phyloP scores from a whole-genome alignment of 2,113 vertebrate genomes.

The Cyanocitta stelleri region DNA sequence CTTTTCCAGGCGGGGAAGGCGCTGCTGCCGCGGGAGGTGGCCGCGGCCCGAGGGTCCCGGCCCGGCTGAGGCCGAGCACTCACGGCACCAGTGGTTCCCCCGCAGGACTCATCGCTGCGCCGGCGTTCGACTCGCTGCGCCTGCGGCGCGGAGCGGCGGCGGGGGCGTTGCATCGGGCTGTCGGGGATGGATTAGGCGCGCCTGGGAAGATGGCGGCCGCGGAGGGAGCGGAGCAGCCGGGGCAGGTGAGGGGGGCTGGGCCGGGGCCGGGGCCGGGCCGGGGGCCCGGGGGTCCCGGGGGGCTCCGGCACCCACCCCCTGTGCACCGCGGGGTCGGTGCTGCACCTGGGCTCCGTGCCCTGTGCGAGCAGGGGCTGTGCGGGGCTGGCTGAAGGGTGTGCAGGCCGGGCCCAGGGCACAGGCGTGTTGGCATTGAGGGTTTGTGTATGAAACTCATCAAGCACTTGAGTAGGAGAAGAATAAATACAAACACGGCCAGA shows the following conservation, averaged over 20 bases:
- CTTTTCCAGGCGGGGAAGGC: not conserved
- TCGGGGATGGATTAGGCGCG: conserved; percentile 59
- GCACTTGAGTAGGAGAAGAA: not conserved
- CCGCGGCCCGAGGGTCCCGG: not conserved
- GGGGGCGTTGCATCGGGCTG: not conserved
- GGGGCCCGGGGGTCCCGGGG: not conserved
- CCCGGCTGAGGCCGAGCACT: not conserved
- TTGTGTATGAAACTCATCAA: not conserved
- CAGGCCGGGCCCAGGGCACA: not conserved
- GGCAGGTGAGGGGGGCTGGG: conserved; percentile 62
- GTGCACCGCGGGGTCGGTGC: not conserved
- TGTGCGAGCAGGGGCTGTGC: not conserved
- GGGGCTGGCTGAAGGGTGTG: not conserved
- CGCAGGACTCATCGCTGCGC: not conserved
- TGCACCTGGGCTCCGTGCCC: not conserved
- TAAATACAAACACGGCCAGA: not conserved
- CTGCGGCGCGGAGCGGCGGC: not conserved
- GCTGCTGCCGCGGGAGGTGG: not conserved
- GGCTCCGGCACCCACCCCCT: rapidly evolving
- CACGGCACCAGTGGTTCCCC: rapidly evolving
- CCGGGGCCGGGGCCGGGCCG: not conserved
- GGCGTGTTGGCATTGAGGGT: not conserved
- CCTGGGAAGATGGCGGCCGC: conserved; percentile 78
- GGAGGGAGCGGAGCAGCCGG: conserved; percentile 74
- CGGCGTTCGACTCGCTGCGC: not conserved